phyloP scores from a whole-genome alignment of 2,888 invertebrate genomes.

The Trilocha varians region DNA sequence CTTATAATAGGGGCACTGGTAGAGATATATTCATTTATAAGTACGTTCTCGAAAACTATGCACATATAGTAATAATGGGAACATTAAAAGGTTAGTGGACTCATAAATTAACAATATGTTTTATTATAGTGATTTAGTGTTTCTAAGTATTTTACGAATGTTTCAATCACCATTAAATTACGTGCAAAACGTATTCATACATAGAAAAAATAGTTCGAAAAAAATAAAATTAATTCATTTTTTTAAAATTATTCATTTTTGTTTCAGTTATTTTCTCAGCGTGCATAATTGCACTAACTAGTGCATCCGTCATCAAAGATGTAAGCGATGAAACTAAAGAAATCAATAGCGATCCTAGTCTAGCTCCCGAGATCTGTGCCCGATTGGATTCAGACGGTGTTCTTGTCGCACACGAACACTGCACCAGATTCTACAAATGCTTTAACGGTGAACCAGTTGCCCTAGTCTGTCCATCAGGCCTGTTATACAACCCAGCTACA shows the following conservation, averaged over 20 bases:
- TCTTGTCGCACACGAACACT: slow-evolving; percentile 2
- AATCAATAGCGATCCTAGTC: background rate
- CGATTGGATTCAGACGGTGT: background rate
- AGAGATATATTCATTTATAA: slow-evolving; percentile 11
- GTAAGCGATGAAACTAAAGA: background rate
- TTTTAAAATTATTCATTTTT: background rate
- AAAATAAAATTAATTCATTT: no score
- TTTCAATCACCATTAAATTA: no score
- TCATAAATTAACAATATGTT: no score
- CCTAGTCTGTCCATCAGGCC: background rate
- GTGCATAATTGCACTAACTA: background rate
- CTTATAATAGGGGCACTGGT: slow-evolving; percentile 8
- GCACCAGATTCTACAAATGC: slow-evolving; percentile 4
- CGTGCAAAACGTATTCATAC: no score
- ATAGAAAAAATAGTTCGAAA: no score
- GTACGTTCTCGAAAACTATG: background rate
- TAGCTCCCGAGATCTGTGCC: background rate
- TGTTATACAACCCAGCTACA: background rate
- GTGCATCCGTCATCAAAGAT: background rate
- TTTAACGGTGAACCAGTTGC: background rate
- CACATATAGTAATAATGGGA: background rate
- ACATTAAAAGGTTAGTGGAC: background rate
- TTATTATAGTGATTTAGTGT: no score
- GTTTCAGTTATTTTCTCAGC: slow-evolving; percentile 3
- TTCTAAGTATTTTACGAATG: no score